Evolutionary conservation across 2,888 invertebrate genomes (phyloP), one percentile per base, ranked within the genome.

Genomic region (Adela reaumurella): DNA sequence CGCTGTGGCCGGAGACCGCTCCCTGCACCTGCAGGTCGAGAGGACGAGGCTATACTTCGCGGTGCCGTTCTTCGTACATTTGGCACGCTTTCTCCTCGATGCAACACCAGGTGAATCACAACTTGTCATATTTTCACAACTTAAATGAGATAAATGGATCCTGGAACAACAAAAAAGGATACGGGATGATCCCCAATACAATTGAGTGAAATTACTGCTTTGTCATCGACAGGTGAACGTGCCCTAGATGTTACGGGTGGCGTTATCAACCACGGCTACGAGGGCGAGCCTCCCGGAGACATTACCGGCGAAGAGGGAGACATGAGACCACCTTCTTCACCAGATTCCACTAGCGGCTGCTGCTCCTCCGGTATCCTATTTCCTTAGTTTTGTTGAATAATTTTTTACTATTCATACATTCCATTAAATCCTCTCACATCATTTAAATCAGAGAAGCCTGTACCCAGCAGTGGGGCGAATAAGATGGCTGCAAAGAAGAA

Each of bases 11-110:
- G 82, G 85, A 42, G 86, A 84, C 63, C 82, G 70, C 57, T 81
- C 73, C 64, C 82, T 83, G 53, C 89, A 92, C 63, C 79, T 89
- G 17, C 80, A 89, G 17, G 82, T 92, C 4, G 91, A 92, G 62
- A 81, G 88, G 54, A 82, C 89, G 2, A 72, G 89, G 29, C 61
- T 90, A 49, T 90, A 89, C 63, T 70, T 92, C 1, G 88, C 90
- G 0, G 82, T 89, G 52, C 87, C 89, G 0, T 90, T 91, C 71
- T 68, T 89, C 45, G 62, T 82, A 59, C 81, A 78, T 19, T 64
- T 89, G 49, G 79, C 81, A 0, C 69, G 82, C 50, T 86, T 86
- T 54, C 67, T 89, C 54, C 68, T 84, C 43, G 84, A 84, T 48
- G 83, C 86, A 3, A 67, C 86, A 61, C 86, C 85, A 1, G 74